Base-by-base conservation (phyloP, 2,113 vertebrate species). In the Phaetusa simplex region DNA sequence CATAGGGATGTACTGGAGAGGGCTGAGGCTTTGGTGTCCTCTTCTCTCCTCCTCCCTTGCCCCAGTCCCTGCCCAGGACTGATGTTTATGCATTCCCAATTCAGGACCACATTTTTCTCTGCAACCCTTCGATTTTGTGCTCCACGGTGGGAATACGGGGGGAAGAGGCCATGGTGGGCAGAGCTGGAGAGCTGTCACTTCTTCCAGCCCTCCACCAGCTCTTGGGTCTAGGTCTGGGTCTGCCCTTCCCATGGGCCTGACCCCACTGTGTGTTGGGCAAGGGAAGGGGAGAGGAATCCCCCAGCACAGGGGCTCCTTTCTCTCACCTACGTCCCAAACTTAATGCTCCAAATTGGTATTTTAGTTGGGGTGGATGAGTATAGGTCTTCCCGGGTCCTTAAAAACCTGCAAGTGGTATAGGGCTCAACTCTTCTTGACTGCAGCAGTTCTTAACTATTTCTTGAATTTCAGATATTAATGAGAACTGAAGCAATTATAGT, bases 1-100 rank as follows among this genome's bases (percentile, higher is more conserved):
- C 18, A 1, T 3, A 19, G 52, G n/a, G 78, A 59, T 14, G 29
- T 2, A 0, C 29, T 17, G 36, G 34, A 2, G 1, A 0, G 1
- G 30, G 34, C 3, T 11, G 30, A 53, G 47, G 6, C 13, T 82
- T 88, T 56, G 59, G 18, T 27, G 42, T 40, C 42, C 6, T 71
- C 30, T 59, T 1, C 30, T 80, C 13, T 16, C 30, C 29, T 82
- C 11, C 11, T 71, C 14, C 30, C 17, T 40, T 47, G 13, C 9
- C 24, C 50, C 52, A 29, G 13, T 8, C 36, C 30, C 8, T 36
- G 9, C 26, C 27, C 40, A 72, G 34, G 9, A 18, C 43, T 20
- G 19, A 11, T 6, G 7, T 79, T 62, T 67, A 10, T 62, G 17
- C 10, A 7, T 58, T 52, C 32, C 79, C 55, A 34, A 13, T 52